Percentiles rank a stretch among this genome's conserved stretches.
Evolutionary conservation across 2,888 invertebrate species (phyloP).

Genomic region (Microplitis deprimator): DNA sequence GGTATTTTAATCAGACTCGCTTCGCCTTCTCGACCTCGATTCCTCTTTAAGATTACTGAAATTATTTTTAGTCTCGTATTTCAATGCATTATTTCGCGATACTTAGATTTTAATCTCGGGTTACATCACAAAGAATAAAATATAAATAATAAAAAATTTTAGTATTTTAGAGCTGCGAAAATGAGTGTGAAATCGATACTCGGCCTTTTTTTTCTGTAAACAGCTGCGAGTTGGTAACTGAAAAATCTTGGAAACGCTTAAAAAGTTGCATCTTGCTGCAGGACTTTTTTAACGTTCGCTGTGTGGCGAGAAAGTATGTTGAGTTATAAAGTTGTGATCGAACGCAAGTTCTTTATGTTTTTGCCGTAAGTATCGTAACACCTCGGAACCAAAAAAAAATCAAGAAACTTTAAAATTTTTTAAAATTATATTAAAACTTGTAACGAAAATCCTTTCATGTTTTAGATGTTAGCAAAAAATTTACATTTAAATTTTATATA

Average conservation of each 20-base stretch:
- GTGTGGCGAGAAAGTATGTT: neutral
- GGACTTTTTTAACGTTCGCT: neutral
- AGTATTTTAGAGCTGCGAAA: neutral
- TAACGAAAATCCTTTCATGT: neutral
- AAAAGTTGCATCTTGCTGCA: neutral
- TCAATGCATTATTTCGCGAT: neutral
- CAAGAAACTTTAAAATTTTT: neutral
- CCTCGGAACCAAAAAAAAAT: neutral
- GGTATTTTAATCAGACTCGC: neutral
- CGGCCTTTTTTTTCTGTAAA: too few relatives aligned
- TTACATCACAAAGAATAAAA: neutral
- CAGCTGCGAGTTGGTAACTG: too few relatives aligned
- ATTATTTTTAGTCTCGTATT: neutral
- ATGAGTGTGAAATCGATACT: too few relatives aligned
- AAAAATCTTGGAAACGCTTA: neutral
- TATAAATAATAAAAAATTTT: neutral
- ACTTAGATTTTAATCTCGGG: neutral
- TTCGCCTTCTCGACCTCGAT: neutral
- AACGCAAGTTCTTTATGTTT: slow-evolving; percentile 1
- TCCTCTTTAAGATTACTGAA: neutral
- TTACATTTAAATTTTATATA: too few relatives aligned
- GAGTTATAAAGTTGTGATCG: slow-evolving; percentile 20
- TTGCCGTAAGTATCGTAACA: neutral
- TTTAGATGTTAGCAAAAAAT: neutral
- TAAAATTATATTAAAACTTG: neutral